phyloP scores from a whole-genome alignment of 2,797 vertebrate genomes.

The Todus mexicanus region DNA sequence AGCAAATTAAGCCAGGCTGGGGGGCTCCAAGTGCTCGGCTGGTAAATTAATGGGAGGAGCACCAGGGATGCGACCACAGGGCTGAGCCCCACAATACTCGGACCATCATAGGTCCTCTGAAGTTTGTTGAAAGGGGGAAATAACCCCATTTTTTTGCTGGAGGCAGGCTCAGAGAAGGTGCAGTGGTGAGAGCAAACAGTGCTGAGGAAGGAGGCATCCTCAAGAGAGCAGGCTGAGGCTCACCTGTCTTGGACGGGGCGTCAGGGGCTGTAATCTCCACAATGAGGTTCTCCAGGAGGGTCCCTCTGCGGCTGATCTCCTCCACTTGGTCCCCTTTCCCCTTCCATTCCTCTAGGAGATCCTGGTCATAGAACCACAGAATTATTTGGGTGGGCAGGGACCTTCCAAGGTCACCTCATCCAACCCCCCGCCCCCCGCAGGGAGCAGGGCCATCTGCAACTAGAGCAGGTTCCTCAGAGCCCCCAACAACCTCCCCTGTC shows the following conservation, averaged over 20 bases:
- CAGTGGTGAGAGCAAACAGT: background rate
- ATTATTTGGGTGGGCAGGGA: background rate
- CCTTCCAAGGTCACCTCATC: background rate
- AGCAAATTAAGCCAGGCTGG: background rate
- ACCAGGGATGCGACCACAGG: fast-evolving
- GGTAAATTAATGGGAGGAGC: background rate
- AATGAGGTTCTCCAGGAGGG: conserved; percentile 89
- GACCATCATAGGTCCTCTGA: background rate
- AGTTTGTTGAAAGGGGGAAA: background rate
- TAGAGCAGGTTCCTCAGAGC: background rate
- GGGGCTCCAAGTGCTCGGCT: fast-evolving
- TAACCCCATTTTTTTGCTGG: background rate
- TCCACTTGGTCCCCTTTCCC: conserved; percentile 81
- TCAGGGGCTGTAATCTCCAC: conserved; percentile 87
- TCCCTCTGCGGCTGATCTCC: conserved; percentile 85
- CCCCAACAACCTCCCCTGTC: background rate
- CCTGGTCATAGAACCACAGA: conserved; percentile 66
- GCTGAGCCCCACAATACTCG: background rate
- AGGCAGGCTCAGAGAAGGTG: background rate
- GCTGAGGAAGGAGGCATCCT: background rate
- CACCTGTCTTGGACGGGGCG: conserved; percentile 82
- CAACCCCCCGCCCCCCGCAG: background rate
- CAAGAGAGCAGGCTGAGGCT: background rate
- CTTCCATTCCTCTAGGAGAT: conserved; percentile 86
- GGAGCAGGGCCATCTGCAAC: background rate